A percentile compares a stretch with the other conserved stretches of the same genome.
phyloP scores from a whole-genome alignment of 2,797 vertebrate species.

The Gobionotothen gibberifrons region DNA sequence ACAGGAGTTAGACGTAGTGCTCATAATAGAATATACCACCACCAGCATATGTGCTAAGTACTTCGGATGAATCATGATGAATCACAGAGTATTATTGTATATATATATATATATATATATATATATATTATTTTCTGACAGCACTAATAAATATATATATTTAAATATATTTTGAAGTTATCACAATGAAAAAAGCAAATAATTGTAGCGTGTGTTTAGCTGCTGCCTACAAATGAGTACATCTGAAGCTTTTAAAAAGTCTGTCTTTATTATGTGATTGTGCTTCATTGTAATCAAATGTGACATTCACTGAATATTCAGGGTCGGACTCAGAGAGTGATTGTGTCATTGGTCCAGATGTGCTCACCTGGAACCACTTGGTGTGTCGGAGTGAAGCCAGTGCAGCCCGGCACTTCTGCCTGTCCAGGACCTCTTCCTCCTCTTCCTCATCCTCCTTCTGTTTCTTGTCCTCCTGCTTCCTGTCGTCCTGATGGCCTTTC shows the following conservation, averaged over 20 bases:
- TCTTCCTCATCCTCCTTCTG: conserved; percentile 25
- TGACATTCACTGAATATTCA: background rate
- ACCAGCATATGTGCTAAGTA: too few species aligned
- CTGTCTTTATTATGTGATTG: background rate
- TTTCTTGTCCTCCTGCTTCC: conserved; percentile 35
- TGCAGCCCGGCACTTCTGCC: conserved; percentile 91
- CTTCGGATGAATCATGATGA: too few species aligned
- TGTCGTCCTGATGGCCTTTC: conserved; percentile 86
- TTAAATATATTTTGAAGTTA: too few species aligned
- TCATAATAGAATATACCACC: too few species aligned
- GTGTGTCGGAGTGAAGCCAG: conserved; percentile 93
- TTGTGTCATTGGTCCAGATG: conserved; percentile 37
- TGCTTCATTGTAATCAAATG: background rate
- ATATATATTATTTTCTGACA: too few species aligned
- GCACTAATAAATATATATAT: too few species aligned
- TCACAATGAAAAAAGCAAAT: background rate
- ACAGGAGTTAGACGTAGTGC: too few species aligned
- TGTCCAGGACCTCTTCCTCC: conserved; percentile 83
- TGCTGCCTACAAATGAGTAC: background rate
- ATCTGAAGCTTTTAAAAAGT: background rate
- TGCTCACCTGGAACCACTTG: conserved; percentile 98
- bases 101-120: too few species aligned
- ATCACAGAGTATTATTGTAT: too few species aligned
- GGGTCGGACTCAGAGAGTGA: background rate
- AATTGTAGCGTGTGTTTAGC: background rate